Base-by-base conservation (phyloP, 2,888 invertebrate species). In the Podotricha telesiphe region DNA sequence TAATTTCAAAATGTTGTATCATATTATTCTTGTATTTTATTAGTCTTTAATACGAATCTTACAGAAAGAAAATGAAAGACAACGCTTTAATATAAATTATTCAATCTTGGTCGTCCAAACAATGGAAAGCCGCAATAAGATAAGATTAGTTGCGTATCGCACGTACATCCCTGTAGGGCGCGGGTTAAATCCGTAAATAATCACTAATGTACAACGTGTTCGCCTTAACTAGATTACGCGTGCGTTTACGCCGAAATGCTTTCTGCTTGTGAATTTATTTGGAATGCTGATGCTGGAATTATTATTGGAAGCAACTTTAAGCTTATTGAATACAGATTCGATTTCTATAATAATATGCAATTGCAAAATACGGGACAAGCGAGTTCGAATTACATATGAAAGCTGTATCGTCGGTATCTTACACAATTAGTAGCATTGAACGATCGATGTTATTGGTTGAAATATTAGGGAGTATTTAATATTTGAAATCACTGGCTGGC, bases 91-190 rank as follows among this genome's bases (percentile, higher is more conserved):
- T 28, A 50, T 62, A 62, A 62, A 62, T 62, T 34, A 47, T 62
- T 50, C 48, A 62, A 48, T 37, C 8, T 59, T 6, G 11, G 11
- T 50, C 20, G 48, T 28, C 48, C 34, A 19, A 34, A 55, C 61
- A 72, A 70, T 72, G 72, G 70, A 68, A 63, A 51, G 51, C 55
- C 20, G 42, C 70, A 47, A 67, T 58, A 17, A 84, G 86, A 87
- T 87, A 83, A 87, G 86, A 87, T 87, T 85, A 86, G 79, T 74
- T 76, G 84, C 85, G 86, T 85, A 86, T 87, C 86, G 82, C 84
- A 84, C 82, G 80, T 78, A 80, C 76, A 77, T 77, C 77, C 79
- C 74, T 64, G 68, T 68, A 71, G 71, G 71, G 74, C 72, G 71
- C 71, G 72, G 72, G 73, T 73, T 71, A 70, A 66, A 69, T 67